Evolutionary conservation across 2,888 invertebrate species (phyloP), one percentile per base, ranked within the genome.

Genomic region (Caenorhabditis virilis): DNA sequence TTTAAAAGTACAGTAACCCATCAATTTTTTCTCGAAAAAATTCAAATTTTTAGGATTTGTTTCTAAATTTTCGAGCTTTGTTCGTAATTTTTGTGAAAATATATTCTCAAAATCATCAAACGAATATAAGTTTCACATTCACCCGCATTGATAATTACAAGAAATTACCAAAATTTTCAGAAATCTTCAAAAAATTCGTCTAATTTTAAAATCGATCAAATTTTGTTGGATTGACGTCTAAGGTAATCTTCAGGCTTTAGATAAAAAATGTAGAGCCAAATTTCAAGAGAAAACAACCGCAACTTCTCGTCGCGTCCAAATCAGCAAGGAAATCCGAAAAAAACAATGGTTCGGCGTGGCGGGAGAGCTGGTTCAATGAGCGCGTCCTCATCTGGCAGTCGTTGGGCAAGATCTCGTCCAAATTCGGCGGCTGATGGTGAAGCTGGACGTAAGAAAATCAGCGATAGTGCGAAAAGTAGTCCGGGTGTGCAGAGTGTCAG

Each of bases 271-370:
- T n/a, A n/a, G n/a, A n/a, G n/a, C n/a, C n/a, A n/a, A n/a, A n/a
- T n/a, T n/a, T n/a, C n/a, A n/a, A n/a, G n/a, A n/a, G n/a, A n/a
- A n/a, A n/a, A n/a, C n/a, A n/a, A n/a, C n/a, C n/a, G n/a, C n/a
- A n/a, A n/a, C n/a, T n/a, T n/a, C n/a, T n/a, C n/a, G n/a, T n/a
- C n/a, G n/a, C n/a, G n/a, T n/a, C n/a, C n/a, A n/a, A n/a, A n/a
- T n/a, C n/a, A n/a, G n/a, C n/a, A n/a, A n/a, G n/a, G n/a, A n/a
- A n/a, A n/a, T n/a, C n/a, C n/a, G n/a, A n/a, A n/a, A n/a, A n/a
- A n/a, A 43, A 55, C 25, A 51, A 61, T 61, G 61, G 61, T 55
- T 45, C 55, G 54, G 51, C 61, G 61, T 61, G 61, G 61, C 23
- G 41, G 47, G 16, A 55, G 61, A 51, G 7, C 45, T n/a, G 7